A percentile compares a stretch with the other conserved stretches of the same genome.
These are phyloP conservation scores for Holotrichia oblita DNA, from an alignment of 1,140 invertebrate species.

Conservation along the genomic window DNA sequence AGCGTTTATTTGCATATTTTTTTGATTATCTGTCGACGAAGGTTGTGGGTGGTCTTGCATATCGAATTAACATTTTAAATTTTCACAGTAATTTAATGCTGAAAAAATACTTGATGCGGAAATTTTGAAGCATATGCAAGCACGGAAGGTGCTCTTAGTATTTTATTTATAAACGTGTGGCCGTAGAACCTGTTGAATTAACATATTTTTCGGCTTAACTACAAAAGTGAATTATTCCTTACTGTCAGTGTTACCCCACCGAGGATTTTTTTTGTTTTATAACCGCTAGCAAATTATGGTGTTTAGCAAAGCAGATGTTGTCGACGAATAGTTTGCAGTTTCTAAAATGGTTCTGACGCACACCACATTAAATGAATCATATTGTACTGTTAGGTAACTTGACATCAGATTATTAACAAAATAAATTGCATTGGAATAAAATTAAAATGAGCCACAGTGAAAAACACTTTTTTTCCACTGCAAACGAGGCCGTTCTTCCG, in stretches of 20 bases:
- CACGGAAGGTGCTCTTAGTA: not conserved
- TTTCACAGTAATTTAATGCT: not conserved
- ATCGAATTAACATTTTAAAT: conserved; percentile 24
- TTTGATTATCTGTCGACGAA: not conserved
- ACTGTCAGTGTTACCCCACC: not conserved
- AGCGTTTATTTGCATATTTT: conserved; percentile 30
- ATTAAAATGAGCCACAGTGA: too few relatives aligned
- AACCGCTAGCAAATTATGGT: too few relatives aligned
- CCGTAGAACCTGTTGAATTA: not conserved
- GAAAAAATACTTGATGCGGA: conserved; percentile 24
- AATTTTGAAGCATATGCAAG: conserved; percentile 6
- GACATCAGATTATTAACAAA: too few relatives aligned
- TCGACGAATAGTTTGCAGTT: too few relatives aligned
- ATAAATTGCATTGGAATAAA: too few relatives aligned
- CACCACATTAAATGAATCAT: too few relatives aligned
- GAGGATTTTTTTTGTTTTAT: too few relatives aligned
- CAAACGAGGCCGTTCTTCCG: too few relatives aligned
- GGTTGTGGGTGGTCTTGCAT: conserved; percentile 22
- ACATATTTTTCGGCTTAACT: not conserved
- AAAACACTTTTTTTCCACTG: too few relatives aligned
- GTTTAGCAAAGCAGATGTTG: too few relatives aligned
- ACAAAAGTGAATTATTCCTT: not conserved
- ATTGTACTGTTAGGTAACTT: too few relatives aligned
- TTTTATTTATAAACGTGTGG: conserved; percentile 15
- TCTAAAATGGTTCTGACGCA: too few relatives aligned